Percentiles rank a stretch among this genome's conserved stretches.
phyloP scores from a whole-genome alignment of 1,140 invertebrate genomes.

The Sycophaga agraensis region DNA sequence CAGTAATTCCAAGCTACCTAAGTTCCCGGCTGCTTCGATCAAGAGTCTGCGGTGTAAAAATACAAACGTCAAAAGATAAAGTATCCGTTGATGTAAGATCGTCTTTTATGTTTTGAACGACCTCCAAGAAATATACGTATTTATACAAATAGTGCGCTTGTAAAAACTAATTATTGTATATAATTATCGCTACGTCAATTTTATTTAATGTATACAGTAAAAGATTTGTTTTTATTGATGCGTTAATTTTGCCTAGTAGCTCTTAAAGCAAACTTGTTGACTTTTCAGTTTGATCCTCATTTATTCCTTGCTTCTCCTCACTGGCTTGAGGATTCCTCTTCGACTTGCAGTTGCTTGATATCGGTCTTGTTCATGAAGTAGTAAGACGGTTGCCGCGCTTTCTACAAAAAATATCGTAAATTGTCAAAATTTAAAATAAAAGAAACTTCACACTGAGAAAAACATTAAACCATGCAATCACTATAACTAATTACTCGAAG shows the following conservation, averaged over 20 bases:
- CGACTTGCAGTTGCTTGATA: constrained; percentile 78
- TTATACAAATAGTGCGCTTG: constrained; percentile 14
- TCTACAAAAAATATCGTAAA: constrained; percentile 50
- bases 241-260: not conserved
- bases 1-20: not conserved
- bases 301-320: constrained; percentile 29
- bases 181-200: not conserved
- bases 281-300: not conserved
- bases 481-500: too few species aligned
- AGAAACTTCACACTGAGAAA: too few species aligned
- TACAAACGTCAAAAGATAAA: not conserved
- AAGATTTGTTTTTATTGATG: not conserved
- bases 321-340: constrained; percentile 74
- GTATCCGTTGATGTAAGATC: not conserved
- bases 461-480: too few species aligned
- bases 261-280: not conserved
- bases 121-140: not conserved
- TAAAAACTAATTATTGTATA: constrained; percentile 17
- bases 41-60: constrained; percentile 23
- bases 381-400: constrained; percentile 85
- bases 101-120: constrained; percentile 2
- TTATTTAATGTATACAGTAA: constrained; percentile 9
- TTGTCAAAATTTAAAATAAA: not conserved
- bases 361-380: constrained; percentile 91
- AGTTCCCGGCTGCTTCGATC: not conserved